These are phyloP conservation scores for Pangasius krempfi DNA, from an alignment of 2,797 vertebrate species.

Conservation along the genomic window DNA sequence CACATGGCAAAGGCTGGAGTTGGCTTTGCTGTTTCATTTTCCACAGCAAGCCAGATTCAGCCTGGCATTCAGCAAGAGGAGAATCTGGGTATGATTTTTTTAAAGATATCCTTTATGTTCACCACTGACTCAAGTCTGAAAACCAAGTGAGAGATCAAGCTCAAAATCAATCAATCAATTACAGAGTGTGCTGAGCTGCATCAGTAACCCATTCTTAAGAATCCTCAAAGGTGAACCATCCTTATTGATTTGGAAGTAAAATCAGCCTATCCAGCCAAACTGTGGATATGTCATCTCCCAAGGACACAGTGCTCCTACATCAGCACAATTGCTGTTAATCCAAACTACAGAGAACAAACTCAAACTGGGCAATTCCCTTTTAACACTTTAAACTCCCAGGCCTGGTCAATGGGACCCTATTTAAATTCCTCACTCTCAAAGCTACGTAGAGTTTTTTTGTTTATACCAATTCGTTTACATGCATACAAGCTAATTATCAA, in stretches of 20 bases:
- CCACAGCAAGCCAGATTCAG: slow-evolving; percentile 13
- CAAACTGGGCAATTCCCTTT: slow-evolving; percentile 7
- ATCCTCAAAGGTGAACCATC: slow-evolving; percentile 36
- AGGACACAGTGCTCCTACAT: slow-evolving; percentile 27
- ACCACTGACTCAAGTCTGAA: neutral
- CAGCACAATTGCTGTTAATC: slow-evolving; percentile 37
- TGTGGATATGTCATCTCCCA: slow-evolving; percentile 37
- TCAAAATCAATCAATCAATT: slow-evolving; percentile 52
- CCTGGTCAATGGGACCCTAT: neutral
- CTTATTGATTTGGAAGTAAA: slow-evolving; percentile 37
- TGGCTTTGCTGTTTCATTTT: slow-evolving; percentile 21
- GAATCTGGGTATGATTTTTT: neutral
- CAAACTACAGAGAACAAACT: slow-evolving; percentile 19
- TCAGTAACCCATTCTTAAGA: slow-evolving; percentile 35
- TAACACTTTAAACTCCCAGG: neutral
- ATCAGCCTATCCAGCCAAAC: slow-evolving; percentile 37
- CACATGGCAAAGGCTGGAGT: slow-evolving; percentile 28
- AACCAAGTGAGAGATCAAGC: slow-evolving; percentile 35
- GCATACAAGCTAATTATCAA: neutral
- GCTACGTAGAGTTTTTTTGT: neutral
- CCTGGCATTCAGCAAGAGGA: neutral
- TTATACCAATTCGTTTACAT: neutral
- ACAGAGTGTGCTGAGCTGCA: slow-evolving; percentile 46
- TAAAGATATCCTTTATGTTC: slow-evolving; percentile 22
- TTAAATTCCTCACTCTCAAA: neutral